Conservation (phyloP, 2,888 invertebrate genomes). For the Chouioia cunea region DNA sequence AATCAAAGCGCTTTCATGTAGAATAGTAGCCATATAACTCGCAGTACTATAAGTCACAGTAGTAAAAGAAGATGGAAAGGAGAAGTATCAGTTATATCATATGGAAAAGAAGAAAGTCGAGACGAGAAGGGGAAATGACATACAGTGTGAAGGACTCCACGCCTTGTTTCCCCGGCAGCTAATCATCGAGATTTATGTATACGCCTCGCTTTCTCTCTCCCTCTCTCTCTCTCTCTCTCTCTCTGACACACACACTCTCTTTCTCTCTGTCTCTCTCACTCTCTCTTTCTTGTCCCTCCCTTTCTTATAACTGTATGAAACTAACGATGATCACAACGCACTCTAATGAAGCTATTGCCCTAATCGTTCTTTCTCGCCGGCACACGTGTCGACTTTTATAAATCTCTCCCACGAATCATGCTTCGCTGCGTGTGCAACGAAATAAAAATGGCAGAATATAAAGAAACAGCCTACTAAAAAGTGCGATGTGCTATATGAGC, state of each 20-base stretch:
- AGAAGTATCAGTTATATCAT: neutral
- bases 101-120: conserved; percentile 2
- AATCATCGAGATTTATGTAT: conserved; percentile 44
- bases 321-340: neutral
- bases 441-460: conserved; percentile 6
- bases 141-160: conserved; percentile 24
- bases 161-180: conserved; percentile 34
- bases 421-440: neutral
- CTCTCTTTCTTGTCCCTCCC: conserved; percentile 1
- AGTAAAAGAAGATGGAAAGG: neutral
- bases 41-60: neutral
- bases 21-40: no score
- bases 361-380: conserved; percentile 21
- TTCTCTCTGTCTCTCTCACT: conserved; percentile 3
- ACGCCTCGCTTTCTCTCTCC: neutral
- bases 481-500: neutral
- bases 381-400: conserved; percentile 17
- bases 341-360: conserved; percentile 42
- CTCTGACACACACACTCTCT: neutral
- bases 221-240: conserved; percentile 1
- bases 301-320: neutral
- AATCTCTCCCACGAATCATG: conserved; percentile 23
- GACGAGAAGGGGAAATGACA: conserved; percentile 2
- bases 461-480: conserved; percentile 1
- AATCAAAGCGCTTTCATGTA: no score